phyloP scores from a whole-genome alignment of 2,797 vertebrate species.

The Gallirallus australis region DNA sequence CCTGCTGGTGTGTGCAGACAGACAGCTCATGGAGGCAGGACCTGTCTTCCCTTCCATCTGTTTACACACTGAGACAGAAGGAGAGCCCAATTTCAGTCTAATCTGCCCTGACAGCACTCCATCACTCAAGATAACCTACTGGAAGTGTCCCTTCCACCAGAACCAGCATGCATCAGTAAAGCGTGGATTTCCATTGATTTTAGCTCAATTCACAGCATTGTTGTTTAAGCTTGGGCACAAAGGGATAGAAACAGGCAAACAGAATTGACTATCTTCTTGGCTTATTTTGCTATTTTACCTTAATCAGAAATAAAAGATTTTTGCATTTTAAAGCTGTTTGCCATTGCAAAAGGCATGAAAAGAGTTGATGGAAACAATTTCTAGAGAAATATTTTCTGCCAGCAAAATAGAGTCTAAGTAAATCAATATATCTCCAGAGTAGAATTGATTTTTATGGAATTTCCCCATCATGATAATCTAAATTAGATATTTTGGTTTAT shows the following conservation, averaged over 20 bases:
- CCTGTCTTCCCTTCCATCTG: not conserved
- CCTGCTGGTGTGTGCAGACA: not conserved
- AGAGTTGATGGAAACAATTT: not conserved
- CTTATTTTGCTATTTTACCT: not conserved
- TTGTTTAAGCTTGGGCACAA: not conserved
- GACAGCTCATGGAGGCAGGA: not conserved
- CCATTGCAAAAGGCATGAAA: not conserved
- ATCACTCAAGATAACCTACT: not conserved
- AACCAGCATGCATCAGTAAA: not conserved
- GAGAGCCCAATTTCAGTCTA: not conserved
- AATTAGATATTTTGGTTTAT: not conserved
- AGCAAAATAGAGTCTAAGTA: not conserved
- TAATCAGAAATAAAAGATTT: not conserved
- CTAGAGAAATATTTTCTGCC: not conserved
- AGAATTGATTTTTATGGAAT: not conserved
- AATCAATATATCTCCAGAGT: not conserved
- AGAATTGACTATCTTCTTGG: not conserved
- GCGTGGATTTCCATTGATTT: not conserved
- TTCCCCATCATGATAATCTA: not conserved
- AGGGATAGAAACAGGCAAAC: not conserved
- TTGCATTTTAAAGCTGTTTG: not conserved
- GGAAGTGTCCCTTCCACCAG: not conserved
- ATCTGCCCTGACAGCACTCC: not conserved
- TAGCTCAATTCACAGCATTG: not conserved
- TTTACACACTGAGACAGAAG: not conserved